Conservation (phyloP, 1,140 invertebrate species). For the Zaprionus africanus region DNA sequence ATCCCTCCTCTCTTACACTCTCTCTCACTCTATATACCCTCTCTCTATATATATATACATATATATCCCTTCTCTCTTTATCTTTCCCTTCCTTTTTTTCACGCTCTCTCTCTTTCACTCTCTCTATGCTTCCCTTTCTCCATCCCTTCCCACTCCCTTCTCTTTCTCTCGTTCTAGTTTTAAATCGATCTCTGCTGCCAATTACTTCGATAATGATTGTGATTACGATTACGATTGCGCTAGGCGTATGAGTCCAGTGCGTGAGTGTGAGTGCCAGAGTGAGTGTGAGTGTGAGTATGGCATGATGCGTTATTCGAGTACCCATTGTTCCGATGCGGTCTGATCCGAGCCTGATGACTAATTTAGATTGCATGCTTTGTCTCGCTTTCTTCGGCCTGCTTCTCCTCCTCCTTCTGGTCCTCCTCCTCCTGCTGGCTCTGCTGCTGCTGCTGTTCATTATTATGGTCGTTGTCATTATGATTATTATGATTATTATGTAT, state of each 20-base stretch:
- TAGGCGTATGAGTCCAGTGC: background rate
- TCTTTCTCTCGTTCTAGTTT: conserved; percentile 2
- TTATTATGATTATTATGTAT: conserved; percentile 34
- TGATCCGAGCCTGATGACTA: conserved; percentile 29
- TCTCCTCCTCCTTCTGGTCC: background rate
- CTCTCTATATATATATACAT: no score
- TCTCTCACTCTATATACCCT: no score
- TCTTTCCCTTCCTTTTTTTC: background rate
- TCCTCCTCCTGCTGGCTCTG: background rate
- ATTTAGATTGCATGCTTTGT: conserved; percentile 45
- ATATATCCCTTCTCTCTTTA: background rate
- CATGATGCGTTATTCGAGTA: conserved; percentile 23
- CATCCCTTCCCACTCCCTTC: background rate
- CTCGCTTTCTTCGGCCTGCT: conserved; percentile 7
- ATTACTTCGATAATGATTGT: conserved; percentile 28
- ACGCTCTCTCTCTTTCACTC: background rate
- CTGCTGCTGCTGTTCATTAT: conserved; percentile 13
- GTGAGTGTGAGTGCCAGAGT: background rate
- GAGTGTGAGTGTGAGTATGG: background rate
- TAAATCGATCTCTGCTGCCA: conserved; percentile 24
- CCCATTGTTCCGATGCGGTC: conserved; percentile 39
- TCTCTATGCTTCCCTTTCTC: background rate
- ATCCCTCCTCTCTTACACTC: no score
- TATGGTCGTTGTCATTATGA: conserved; percentile 34
- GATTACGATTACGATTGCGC: conserved; percentile 17